Percentiles rank a stretch among this genome's conserved stretches.
Conservation (phyloP, 2,113 vertebrate genomes). For the Naja naja region DNA sequence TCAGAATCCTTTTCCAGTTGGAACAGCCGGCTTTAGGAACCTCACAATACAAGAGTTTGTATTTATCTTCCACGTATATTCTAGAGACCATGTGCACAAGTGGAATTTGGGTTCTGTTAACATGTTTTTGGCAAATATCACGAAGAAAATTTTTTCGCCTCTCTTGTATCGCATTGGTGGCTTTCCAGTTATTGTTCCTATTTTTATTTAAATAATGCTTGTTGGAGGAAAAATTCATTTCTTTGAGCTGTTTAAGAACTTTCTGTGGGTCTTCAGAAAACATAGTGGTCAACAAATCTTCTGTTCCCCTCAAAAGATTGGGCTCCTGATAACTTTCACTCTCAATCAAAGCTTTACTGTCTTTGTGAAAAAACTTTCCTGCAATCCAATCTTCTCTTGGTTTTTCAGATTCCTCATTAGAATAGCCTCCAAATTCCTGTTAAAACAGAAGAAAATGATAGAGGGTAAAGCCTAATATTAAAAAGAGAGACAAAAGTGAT, state of each 20-base stretch:
- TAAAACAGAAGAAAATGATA: constrained; percentile 59
- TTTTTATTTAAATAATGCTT: constrained; percentile 56
- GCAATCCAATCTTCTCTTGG: background rate
- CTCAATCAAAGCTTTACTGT: background rate
- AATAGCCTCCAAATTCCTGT: constrained; percentile 53
- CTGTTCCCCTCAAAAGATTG: background rate
- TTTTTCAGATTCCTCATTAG: constrained; percentile 14
- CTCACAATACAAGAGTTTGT: constrained; percentile 77
- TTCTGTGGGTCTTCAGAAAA: constrained; percentile 36
- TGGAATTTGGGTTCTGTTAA: constrained; percentile 45
- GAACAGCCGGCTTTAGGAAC: constrained; percentile 77
- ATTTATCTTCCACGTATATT: constrained; percentile 75
- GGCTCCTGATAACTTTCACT: constrained; percentile 3
- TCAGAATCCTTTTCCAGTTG: constrained; percentile 75
- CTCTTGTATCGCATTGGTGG: constrained; percentile 55
- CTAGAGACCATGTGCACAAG: constrained; percentile 68
- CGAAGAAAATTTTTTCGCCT: constrained; percentile 66
- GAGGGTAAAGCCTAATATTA: background rate
- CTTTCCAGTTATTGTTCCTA: constrained; percentile 58
- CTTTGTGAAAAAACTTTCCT: constrained; percentile 18
- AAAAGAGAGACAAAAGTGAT: background rate
- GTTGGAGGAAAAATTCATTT: constrained; percentile 43
- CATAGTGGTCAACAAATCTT: constrained; percentile 14
- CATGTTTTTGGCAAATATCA: constrained; percentile 68
- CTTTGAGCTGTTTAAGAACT: constrained; percentile 37